Conservation (phyloP, 2,888 invertebrate genomes). For the Lasiommata megera region DNA sequence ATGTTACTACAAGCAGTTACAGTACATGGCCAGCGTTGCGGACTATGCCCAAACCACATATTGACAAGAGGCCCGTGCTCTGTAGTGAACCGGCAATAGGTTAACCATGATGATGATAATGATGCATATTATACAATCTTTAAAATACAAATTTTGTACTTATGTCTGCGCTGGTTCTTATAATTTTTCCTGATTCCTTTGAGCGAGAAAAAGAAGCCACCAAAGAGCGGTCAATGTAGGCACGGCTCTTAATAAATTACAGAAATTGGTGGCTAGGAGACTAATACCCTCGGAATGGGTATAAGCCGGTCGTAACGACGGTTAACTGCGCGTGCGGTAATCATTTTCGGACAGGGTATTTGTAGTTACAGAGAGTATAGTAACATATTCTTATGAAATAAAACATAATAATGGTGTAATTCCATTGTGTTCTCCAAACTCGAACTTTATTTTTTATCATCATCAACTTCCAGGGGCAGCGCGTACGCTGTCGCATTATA, state of each 20-base stretch:
- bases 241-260: constrained; percentile 78
- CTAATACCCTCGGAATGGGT: constrained; percentile 77
- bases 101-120: no score
- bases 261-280: constrained; percentile 72
- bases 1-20: no score
- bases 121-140: no score
- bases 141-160: not conserved
- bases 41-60: no score
- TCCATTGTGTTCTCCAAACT: no score
- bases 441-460: no score
- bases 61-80: no score
- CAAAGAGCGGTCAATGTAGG: constrained; percentile 58
- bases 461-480: no score
- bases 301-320: constrained; percentile 73
- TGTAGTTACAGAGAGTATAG: constrained; percentile 24
- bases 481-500: no score
- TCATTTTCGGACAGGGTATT: constrained; percentile 77
- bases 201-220: constrained; percentile 68
- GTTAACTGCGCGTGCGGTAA: constrained; percentile 75
- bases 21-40: no score
- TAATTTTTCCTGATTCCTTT: constrained; percentile 63
- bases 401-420: no score
- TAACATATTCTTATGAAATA: not conserved
- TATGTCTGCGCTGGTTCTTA: constrained; percentile 38
- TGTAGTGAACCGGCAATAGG: no score